Evolutionary conservation across 2,797 vertebrate species (phyloP).

Genomic region (Sebastolobus alascanus): DNA sequence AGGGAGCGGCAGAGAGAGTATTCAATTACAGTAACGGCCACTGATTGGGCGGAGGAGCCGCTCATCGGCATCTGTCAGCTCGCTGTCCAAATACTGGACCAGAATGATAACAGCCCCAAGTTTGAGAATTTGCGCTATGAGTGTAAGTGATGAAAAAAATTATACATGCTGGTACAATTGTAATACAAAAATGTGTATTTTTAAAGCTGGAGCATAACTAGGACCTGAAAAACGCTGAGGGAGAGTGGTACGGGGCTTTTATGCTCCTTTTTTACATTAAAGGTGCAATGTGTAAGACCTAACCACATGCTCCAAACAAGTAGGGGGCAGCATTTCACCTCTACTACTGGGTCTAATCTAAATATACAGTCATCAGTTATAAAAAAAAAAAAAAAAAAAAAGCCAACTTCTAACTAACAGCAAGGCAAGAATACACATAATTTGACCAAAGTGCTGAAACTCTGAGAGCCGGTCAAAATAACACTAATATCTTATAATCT

Average conservation of each 20-base stretch:
- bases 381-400: background rate
- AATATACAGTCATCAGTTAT: background rate
- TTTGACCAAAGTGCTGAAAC: no score
- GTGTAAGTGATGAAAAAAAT: constrained; percentile 84
- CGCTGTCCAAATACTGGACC: constrained; percentile 90
- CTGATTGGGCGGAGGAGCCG: constrained; percentile 91
- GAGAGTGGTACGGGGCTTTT: background rate
- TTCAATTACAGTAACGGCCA: constrained; percentile 91
- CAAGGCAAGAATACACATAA: no score
- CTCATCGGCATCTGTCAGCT: constrained; percentile 94
- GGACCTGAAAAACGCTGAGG: background rate
- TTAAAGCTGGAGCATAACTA: constrained; percentile 13
- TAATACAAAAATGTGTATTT: background rate
- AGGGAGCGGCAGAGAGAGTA: constrained; percentile 93
- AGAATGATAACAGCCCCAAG: constrained; percentile 94
- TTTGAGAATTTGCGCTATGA: constrained; percentile 94
- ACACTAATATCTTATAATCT: no score
- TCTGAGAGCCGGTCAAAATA: no score
- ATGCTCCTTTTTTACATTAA: background rate
- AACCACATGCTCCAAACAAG: background rate
- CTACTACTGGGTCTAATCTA: background rate
- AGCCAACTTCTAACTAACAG: no score
- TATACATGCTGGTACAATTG: constrained; percentile 4
- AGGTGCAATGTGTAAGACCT: background rate
- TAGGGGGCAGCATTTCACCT: background rate